phyloP scores from a whole-genome alignment of 2,113 vertebrate genomes.

The Mandrillus leucophaeus region DNA sequence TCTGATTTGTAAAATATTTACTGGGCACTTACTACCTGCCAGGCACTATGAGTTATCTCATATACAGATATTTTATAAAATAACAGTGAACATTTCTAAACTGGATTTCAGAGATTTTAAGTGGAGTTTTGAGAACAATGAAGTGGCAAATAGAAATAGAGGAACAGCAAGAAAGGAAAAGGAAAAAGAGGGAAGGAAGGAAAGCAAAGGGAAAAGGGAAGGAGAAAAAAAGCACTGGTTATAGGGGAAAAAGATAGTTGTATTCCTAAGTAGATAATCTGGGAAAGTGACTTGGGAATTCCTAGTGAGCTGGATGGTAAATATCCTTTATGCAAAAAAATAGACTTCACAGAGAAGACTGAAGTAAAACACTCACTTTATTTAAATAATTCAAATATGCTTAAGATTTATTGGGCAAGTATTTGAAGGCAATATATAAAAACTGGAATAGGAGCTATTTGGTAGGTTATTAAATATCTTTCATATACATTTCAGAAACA shows the following conservation, averaged over 20 bases:
- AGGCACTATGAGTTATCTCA: not conserved
- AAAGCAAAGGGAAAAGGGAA: not conserved
- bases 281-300: not conserved
- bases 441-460: not conserved
- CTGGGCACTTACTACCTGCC: not conserved
- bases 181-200: not conserved
- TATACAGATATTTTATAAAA: not conserved
- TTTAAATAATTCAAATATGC: not conserved
- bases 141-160: not conserved
- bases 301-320: not conserved
- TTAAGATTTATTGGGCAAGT: not conserved
- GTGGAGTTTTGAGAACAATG: not conserved
- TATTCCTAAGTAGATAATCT: no score
- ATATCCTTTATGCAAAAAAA: not conserved
- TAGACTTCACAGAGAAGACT: not conserved
- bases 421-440: not conserved
- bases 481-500: not conserved
- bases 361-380: not conserved
- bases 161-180: not conserved
- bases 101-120: not conserved
- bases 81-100: not conserved
- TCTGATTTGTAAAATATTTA: not conserved
- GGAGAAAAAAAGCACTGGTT: accelerated
- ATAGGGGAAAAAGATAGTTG: not conserved
- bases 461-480: not conserved